Evolutionary conservation across 2,113 vertebrate genomes (phyloP).

Genomic region (Amazona vittata): DNA sequence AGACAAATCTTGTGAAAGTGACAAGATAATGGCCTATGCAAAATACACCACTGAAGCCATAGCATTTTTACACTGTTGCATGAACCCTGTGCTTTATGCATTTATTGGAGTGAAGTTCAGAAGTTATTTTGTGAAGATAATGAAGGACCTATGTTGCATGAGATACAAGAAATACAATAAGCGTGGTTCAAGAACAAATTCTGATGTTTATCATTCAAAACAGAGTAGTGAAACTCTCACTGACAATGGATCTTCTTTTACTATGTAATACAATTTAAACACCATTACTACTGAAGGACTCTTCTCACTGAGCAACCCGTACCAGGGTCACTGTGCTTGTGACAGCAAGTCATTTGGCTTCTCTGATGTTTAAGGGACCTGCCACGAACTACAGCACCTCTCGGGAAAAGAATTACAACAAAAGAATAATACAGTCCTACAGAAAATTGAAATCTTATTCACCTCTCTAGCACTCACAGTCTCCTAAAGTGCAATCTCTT

Average conservation of each 20-base stretch:
- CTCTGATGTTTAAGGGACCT: neutral
- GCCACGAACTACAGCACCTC: neutral
- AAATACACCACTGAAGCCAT: conserved; percentile 74
- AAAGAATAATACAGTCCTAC: neutral
- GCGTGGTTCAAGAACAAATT: conserved; percentile 65
- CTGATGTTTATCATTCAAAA: conserved; percentile 75
- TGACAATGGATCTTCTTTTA: conserved; percentile 84
- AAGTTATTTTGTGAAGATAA: conserved; percentile 84
- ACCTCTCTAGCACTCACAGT: neutral
- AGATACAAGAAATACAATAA: conserved; percentile 69
- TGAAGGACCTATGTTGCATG: conserved; percentile 81
- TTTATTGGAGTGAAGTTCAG: conserved; percentile 91
- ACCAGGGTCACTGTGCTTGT: neutral
- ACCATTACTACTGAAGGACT: neutral
- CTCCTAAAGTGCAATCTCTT: neutral
- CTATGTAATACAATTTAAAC: conserved; percentile 67
- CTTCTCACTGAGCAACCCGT: neutral
- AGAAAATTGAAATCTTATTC: neutral
- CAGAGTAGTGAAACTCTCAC: conserved; percentile 74
- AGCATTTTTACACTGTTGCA: conserved; percentile 91
- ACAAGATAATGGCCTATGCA: conserved; percentile 9
- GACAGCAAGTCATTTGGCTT: neutral
- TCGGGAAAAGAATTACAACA: neutral
- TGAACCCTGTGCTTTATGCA: conserved; percentile 92
- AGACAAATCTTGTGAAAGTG: conserved; percentile 21